Conservation (phyloP, 1,140 invertebrate species). For the Pseudachorutes palmiensis region DNA sequence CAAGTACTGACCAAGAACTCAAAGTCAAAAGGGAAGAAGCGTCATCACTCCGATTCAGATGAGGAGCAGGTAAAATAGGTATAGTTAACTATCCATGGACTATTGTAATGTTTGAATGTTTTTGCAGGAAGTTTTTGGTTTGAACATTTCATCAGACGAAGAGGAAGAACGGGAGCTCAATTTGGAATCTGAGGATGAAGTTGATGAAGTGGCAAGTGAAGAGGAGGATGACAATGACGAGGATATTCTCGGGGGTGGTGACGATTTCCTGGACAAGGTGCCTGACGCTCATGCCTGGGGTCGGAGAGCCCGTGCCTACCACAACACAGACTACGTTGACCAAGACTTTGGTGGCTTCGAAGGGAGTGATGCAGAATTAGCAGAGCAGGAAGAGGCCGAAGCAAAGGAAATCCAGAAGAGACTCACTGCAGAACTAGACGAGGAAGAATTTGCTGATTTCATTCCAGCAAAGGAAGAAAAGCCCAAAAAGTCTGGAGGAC, state of each 20-base stretch:
- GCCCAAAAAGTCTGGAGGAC: conserved; percentile 30
- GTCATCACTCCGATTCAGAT: not conserved
- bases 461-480: conserved; percentile 42
- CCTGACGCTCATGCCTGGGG: conserved; percentile 80
- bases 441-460: conserved; percentile 70
- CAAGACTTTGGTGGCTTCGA: conserved; percentile 68
- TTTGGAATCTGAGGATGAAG: conserved; percentile 13
- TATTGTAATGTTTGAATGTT: not conserved
- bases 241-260: conserved; percentile 57
- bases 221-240: conserved; percentile 40
- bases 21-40: not conserved
- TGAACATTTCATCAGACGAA: conserved; percentile 8
- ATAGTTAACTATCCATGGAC: not conserved
- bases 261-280: conserved; percentile 58
- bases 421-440: conserved; percentile 66
- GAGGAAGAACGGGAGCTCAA: not conserved
- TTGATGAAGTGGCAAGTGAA: conserved; percentile 40
- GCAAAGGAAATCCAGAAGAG: conserved; percentile 69
- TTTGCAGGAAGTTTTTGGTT: not conserved
- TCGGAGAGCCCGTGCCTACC: conserved; percentile 64
- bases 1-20: not conserved
- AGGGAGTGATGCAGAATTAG: conserved; percentile 61
- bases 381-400: conserved; percentile 75
- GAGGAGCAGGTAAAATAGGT: not conserved
- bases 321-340: conserved; percentile 80